These are phyloP conservation scores for Drosophila persimilis DNA, from an alignment of 1,140 invertebrate genomes.

Conservation along the genomic window DNA sequence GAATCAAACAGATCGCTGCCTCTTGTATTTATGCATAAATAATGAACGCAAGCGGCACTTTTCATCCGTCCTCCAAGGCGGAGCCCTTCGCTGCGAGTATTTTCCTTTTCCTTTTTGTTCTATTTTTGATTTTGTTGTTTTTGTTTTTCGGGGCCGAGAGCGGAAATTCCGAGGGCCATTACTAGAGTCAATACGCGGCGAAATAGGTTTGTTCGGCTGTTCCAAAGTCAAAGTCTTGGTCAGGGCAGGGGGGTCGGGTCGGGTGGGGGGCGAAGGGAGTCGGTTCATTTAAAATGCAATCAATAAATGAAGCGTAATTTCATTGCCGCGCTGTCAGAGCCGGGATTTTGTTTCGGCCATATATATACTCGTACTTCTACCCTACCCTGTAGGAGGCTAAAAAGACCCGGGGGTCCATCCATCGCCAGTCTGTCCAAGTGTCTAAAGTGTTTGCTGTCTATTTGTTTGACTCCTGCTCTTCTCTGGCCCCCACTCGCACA, in stretches of 20 bases:
- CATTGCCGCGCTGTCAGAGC: conserved; percentile 49
- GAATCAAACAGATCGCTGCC: conserved; percentile 76
- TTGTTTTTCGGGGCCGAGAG: conserved; percentile 35
- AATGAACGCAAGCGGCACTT: conserved; percentile 55
- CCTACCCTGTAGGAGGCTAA: conserved; percentile 3
- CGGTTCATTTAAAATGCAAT: conserved; percentile 73
- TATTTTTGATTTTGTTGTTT: conserved; percentile 23
- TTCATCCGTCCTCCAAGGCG: conserved; percentile 4
- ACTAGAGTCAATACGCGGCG: conserved; percentile 59
- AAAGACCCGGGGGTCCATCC: conserved; percentile 39
- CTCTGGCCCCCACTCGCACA: conserved; percentile 22
- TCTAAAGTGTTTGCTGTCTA: conserved; percentile 35
- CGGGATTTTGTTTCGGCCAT: conserved; percentile 42
- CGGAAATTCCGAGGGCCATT: conserved; percentile 67
- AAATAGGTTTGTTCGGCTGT: conserved; percentile 12
- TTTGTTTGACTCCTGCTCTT: conserved; percentile 4
- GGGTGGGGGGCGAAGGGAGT: conserved; percentile 5
- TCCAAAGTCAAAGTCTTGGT: conserved; percentile 25
- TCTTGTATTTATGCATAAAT: conserved; percentile 81
- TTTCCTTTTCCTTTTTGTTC: conserved; percentile 3
- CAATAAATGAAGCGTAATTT: conserved; percentile 77
- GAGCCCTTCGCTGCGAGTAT: no score
- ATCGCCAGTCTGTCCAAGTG: conserved; percentile 19
- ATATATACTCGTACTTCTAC: not conserved
- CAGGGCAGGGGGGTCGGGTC: not conserved